Conservation (phyloP, 2,888 invertebrate species). For the Drosophila imparisetae region DNA sequence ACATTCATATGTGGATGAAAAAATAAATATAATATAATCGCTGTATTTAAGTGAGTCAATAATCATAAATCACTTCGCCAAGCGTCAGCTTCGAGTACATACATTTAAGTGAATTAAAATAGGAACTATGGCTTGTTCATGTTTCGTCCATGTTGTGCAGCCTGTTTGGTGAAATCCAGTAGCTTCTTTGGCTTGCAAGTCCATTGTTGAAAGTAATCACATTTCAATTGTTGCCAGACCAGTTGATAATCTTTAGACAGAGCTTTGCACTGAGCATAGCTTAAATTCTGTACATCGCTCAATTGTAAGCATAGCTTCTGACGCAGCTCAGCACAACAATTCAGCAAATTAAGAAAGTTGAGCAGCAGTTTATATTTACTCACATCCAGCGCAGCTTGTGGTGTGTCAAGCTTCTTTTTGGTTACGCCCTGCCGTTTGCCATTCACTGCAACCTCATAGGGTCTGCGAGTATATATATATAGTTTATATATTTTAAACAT, state of each 20-base stretch:
- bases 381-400: constrained; percentile 85
- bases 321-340: constrained; percentile 72
- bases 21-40: not conserved
- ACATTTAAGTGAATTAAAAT: not conserved
- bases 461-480: constrained; percentile 85
- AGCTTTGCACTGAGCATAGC: constrained; percentile 73
- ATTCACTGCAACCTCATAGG: constrained; percentile 90
- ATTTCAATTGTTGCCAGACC: constrained; percentile 85
- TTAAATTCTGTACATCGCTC: constrained; percentile 35
- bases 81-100: not conserved
- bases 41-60: not conserved
- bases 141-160: not conserved
- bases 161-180: constrained; percentile 50
- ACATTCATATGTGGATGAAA: not conserved
- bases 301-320: constrained; percentile 32
- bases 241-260: constrained; percentile 77
- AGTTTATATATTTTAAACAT: not conserved
- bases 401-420: constrained; percentile 86
- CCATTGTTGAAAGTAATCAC: constrained; percentile 86
- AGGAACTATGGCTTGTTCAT: not conserved
- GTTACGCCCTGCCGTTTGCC: constrained; percentile 92
- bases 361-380: constrained; percentile 86
- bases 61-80: not conserved
- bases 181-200: constrained; percentile 85
- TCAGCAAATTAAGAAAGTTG: constrained; percentile 85